Evolutionary conservation across 2,888 invertebrate genomes (phyloP).

Genomic region (Dicranocentrus wangi): DNA sequence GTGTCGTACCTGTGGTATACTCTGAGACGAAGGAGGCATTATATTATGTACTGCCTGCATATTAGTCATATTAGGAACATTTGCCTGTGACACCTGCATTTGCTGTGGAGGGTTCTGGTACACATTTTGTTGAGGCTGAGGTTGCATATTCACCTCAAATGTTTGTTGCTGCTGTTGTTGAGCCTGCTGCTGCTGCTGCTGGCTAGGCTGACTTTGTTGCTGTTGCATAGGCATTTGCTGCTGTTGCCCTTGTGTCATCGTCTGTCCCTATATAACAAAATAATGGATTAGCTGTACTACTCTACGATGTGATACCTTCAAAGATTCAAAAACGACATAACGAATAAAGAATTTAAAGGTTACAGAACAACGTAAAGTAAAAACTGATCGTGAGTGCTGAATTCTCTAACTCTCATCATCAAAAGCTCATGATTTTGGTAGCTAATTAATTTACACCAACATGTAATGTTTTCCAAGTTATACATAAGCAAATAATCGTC

Average conservation of each 20-base stretch:
- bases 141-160: slow-evolving; percentile 77
- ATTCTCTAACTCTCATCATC: too few species aligned
- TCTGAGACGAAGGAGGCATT: slow-evolving; percentile 45
- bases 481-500: too few species aligned
- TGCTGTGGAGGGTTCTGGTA: slow-evolving; percentile 78
- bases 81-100: slow-evolving; percentile 76
- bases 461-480: too few species aligned
- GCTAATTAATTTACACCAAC: too few species aligned
- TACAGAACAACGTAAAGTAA: too few species aligned
- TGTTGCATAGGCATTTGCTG: slow-evolving; percentile 72
- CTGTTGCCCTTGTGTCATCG: slow-evolving; percentile 50
- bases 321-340: too few species aligned
- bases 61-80: slow-evolving; percentile 48
- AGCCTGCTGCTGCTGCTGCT: slow-evolving; percentile 76
- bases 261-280: slow-evolving; percentile 35
- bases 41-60: slow-evolving; percentile 61
- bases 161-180: slow-evolving; percentile 75
- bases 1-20: slow-evolving; percentile 58
- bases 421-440: too few species aligned
- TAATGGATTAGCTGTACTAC: too few species aligned
- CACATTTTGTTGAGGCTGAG: slow-evolving; percentile 75
- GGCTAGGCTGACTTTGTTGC: slow-evolving; percentile 78
- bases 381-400: too few species aligned
- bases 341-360: too few species aligned
- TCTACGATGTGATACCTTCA: too few species aligned